phyloP scores from a whole-genome alignment of 2,888 invertebrate species.

The Spodoptera picta region DNA sequence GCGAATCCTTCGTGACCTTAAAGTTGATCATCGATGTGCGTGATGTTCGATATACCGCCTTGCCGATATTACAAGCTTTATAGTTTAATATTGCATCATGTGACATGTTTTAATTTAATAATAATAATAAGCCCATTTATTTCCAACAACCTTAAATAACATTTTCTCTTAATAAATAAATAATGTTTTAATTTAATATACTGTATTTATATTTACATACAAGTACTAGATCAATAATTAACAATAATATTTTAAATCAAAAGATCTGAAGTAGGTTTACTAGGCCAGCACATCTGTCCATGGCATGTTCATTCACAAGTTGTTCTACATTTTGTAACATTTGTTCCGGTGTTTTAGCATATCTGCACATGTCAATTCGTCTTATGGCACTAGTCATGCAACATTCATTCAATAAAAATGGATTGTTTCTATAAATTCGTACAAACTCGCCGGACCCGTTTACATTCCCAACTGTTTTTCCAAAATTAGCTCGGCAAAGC shows the following conservation, averaged over 20 bases:
- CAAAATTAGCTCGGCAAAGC: slow-evolving; percentile 34
- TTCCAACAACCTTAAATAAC: too few species aligned
- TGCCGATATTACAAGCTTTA: slow-evolving; percentile 4
- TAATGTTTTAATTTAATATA: slow-evolving; percentile 2
- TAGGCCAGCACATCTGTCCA: too few species aligned
- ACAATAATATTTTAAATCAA: too few species aligned
- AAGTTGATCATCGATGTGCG: slow-evolving; percentile 13
- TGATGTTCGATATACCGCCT: slow-evolving; percentile 13
- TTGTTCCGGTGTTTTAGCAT: too few species aligned
- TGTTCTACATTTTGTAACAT: too few species aligned
- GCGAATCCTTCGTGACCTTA: slow-evolving; percentile 29
- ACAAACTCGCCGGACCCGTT: slow-evolving; percentile 4
- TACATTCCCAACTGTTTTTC: slow-evolving; percentile 8
- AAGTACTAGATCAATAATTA: not conserved
- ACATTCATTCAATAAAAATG: not conserved
- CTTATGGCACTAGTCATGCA: too few species aligned
- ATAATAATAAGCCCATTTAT: too few species aligned
- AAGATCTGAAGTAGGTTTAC: too few species aligned
- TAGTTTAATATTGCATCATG: not conserved
- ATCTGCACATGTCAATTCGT: too few species aligned
- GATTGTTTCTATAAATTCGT: not conserved
- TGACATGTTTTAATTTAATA: not conserved
- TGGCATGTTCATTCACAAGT: too few species aligned
- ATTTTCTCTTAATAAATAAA: too few species aligned
- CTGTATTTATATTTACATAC: too few species aligned